These are phyloP conservation scores for Cyrtodaria siliqua DNA, from an alignment of 2,888 invertebrate genomes.

Conservation along the genomic window DNA sequence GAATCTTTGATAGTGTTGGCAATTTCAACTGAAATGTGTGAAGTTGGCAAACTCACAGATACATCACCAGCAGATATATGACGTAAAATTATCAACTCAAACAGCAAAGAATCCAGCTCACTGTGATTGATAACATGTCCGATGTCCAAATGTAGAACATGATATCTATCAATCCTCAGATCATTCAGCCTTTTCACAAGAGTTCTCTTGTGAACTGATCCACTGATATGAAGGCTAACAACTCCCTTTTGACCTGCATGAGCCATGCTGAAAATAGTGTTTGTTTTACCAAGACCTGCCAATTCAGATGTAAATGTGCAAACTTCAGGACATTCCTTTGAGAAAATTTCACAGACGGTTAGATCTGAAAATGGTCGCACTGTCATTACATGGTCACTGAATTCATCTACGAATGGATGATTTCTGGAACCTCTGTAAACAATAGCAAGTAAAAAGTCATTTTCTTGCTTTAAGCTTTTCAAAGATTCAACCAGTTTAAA, in stretches of 20 bases:
- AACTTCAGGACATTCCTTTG: constrained; percentile 46
- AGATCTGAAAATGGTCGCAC: constrained; percentile 45
- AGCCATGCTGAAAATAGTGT: constrained; percentile 42
- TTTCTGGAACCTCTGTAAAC: constrained; percentile 64
- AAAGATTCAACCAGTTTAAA: constrained; percentile 63
- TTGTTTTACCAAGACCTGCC: constrained; percentile 70
- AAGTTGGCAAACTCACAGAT: constrained; percentile 49
- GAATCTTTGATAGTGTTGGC: constrained; percentile 67
- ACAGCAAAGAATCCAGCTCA: constrained; percentile 67
- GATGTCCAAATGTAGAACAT: constrained; percentile 69
- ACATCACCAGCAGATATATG: constrained; percentile 48
- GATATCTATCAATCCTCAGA: constrained; percentile 32
- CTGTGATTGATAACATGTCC: constrained; percentile 52
- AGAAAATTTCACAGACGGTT: constrained; percentile 27
- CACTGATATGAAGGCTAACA: constrained; percentile 69
- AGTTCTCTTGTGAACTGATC: constrained; percentile 42
- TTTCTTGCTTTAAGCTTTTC: constrained; percentile 9
- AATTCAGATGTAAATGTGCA: constrained; percentile 58
- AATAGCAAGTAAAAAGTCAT: constrained; percentile 49
- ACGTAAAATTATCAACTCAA: constrained; percentile 65
- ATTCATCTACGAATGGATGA: constrained; percentile 64
- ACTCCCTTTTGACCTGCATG: constrained; percentile 18
- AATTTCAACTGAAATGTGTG: constrained; percentile 63
- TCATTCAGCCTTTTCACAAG: constrained; percentile 48
- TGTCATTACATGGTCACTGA: constrained; percentile 24